Evolutionary conservation across 2,113 vertebrate species (phyloP).

Genomic region (Gadus chalcogrammus): DNA sequence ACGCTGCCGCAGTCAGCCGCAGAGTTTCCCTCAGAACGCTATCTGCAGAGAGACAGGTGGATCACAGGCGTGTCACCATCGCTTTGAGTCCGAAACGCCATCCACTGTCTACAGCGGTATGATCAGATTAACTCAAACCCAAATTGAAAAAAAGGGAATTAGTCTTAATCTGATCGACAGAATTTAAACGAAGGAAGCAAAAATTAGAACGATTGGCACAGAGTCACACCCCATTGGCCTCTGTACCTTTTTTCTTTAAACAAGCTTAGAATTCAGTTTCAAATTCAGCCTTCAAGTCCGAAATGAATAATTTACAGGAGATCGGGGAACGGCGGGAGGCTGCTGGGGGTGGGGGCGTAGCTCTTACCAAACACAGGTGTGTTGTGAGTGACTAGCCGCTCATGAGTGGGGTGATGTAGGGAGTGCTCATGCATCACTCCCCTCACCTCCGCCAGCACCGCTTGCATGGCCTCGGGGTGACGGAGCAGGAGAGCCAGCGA

Average conservation of each 20-base stretch:
- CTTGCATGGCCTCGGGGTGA: conserved; percentile 76
- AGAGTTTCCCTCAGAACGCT: conserved; percentile 81
- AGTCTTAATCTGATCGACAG: too few relatives aligned
- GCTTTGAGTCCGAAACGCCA: conserved; percentile 28
- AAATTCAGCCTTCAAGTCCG: too few relatives aligned
- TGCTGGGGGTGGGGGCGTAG: conserved; percentile 2
- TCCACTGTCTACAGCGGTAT: background rate
- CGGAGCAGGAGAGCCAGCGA: conserved; percentile 84
- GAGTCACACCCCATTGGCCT: too few relatives aligned
- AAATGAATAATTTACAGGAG: too few relatives aligned
- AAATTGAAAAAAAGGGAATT: background rate
- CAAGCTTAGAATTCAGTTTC: too few relatives aligned
- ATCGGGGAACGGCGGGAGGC: too few relatives aligned
- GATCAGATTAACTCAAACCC: too few relatives aligned
- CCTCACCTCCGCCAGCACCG: conserved; percentile 74
- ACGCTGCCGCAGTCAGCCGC: conserved; percentile 80
- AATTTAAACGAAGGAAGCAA: too few relatives aligned
- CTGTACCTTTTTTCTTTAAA: too few relatives aligned
- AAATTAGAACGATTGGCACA: too few relatives aligned
- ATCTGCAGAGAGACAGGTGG: conserved; percentile 66
- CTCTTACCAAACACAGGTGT: conserved; percentile 73
- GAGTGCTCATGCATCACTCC: conserved; percentile 23
- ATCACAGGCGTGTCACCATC: conserved; percentile 32
- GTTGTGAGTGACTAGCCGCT: conserved; percentile 39
- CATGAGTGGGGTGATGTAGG: conserved; percentile 43